Percentiles rank a stretch among this genome's conserved stretches.
Conservation (phyloP, 2,797 vertebrate species). For the Rhincodon typus region DNA sequence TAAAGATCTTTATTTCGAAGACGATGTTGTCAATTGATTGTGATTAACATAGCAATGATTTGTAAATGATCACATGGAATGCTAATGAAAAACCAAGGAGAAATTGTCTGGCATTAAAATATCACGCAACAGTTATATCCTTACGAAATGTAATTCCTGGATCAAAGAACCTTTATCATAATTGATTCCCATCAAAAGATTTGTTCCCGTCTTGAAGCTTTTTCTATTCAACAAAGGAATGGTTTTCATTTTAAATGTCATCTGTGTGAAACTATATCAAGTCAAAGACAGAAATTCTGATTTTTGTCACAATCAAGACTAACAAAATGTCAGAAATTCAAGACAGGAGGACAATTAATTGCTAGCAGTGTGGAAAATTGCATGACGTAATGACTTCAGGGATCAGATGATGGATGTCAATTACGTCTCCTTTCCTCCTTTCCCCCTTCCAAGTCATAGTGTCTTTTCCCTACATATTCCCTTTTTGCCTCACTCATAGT, state of each 20-base stretch:
- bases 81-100: neutral
- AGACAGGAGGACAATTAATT: neutral
- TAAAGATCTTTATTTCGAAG: neutral
- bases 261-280: neutral
- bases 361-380: neutral
- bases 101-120: neutral
- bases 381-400: neutral
- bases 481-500: neutral
- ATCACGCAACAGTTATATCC: neutral
- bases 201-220: neutral
- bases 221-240: neutral
- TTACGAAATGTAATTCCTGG: neutral
- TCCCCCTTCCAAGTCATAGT: neutral
- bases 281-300: neutral
- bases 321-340: neutral
- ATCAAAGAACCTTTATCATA: neutral
- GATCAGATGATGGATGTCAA: neutral
- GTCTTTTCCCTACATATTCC: neutral
- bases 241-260: neutral
- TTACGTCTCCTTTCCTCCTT: too few species aligned
- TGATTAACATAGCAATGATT: neutral
- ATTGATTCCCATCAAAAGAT: neutral
- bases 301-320: neutral
- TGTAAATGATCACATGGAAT: neutral
- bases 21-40: neutral